Evolutionary conservation across 2,797 vertebrate genomes (phyloP).

Genomic region (Enteromius treurensis): DNA sequence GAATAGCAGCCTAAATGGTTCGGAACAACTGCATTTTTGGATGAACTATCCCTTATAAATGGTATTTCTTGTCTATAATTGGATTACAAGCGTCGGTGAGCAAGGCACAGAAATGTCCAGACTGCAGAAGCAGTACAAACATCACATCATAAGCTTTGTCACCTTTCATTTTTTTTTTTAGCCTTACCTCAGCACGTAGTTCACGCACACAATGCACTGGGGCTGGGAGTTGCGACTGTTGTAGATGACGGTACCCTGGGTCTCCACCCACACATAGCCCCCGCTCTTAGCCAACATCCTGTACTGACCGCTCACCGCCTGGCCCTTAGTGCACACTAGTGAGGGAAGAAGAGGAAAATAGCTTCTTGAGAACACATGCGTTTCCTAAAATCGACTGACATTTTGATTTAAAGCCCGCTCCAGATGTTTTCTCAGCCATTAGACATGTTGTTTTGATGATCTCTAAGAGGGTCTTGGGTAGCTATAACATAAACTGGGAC

Average conservation of each 20-base stretch:
- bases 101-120: constrained; percentile 1
- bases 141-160: constrained; percentile 19
- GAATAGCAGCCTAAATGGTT: not conserved
- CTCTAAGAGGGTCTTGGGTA: constrained; percentile 11
- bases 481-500: constrained; percentile 25
- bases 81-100: not conserved
- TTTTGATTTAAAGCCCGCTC: not conserved
- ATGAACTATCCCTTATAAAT: not conserved
- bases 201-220: constrained; percentile 95
- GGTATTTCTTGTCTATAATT: constrained; percentile 2
- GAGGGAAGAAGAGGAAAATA: constrained; percentile 22
- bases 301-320: constrained; percentile 91
- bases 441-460: not conserved
- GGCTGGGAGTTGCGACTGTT: constrained; percentile 96
- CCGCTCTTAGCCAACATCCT: constrained; percentile 95
- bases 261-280: constrained; percentile 96
- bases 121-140: not conserved
- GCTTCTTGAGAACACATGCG: not conserved
- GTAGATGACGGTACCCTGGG: constrained; percentile 95
- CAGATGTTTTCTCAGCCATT: constrained; percentile 6
- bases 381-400: not conserved
- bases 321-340: constrained; percentile 94
- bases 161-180: not conserved
- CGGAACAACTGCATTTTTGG: not conserved
- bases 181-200: constrained; percentile 93